A percentile compares a stretch with the other conserved stretches of the same genome.
These are phyloP conservation scores for Triplophysa tibetana DNA, from an alignment of 2,113 vertebrate genomes.

Conservation along the genomic window DNA sequence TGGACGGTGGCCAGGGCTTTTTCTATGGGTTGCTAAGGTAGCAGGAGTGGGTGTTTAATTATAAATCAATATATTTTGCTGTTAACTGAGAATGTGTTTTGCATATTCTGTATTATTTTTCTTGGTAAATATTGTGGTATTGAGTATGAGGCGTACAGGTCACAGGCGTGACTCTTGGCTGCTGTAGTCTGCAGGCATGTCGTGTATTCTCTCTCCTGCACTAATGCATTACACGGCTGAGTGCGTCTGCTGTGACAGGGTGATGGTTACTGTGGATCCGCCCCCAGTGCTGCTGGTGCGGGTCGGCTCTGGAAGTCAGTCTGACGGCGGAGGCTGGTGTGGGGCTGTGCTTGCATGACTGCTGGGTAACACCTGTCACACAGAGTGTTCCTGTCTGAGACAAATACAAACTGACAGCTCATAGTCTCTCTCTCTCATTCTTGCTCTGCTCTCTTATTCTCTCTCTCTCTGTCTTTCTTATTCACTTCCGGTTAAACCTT, in stretches of 20 bases:
- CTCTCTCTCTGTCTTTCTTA: neutral
- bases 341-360: slow-evolving; percentile 62
- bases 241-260: slow-evolving; percentile 27
- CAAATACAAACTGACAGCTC: slow-evolving; percentile 71
- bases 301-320: slow-evolving; percentile 47
- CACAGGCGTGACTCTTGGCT: neutral
- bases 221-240: slow-evolving; percentile 26
- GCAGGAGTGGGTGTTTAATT: no score
- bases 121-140: neutral
- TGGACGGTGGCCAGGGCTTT: neutral
- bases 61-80: no score
- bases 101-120: no score
- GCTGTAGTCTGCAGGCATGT: slow-evolving; percentile 4
- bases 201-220: slow-evolving; percentile 3
- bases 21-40: no score
- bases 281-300: slow-evolving; percentile 40
- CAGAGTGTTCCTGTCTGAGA: slow-evolving; percentile 60
- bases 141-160: neutral
- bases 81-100: no score
- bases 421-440: slow-evolving; percentile 36
- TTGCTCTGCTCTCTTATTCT: neutral
- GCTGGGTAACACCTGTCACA: slow-evolving; percentile 73
- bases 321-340: slow-evolving; percentile 57
- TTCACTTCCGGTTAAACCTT: neutral
- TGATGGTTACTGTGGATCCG: slow-evolving; percentile 26